Evolutionary conservation across 2,888 invertebrate genomes (phyloP).

Genomic region (Lobophora halterata): DNA sequence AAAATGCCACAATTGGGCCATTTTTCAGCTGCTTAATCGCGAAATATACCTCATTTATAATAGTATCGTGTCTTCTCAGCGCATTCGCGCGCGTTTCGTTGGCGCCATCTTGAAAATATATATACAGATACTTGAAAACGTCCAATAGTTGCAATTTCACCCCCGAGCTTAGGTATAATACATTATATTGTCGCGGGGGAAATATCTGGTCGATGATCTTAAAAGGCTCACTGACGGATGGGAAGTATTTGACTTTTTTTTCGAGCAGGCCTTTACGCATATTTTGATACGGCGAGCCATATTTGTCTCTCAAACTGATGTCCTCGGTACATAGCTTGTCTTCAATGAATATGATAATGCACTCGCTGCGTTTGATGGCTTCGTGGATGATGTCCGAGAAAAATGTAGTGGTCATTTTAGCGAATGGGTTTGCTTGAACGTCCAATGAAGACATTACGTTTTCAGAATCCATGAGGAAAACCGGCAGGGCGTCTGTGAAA

Average conservation of each 20-base stretch:
- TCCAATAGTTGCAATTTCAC: slow-evolving; percentile 37
- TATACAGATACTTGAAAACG: slow-evolving; percentile 46
- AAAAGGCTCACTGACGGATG: slow-evolving; percentile 50
- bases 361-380: slow-evolving; percentile 35
- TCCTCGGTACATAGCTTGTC: slow-evolving; percentile 54
- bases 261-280: slow-evolving; percentile 38
- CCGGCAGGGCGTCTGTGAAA: slow-evolving; percentile 39
- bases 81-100: slow-evolving; percentile 38
- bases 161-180: slow-evolving; percentile 35
- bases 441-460: slow-evolving; percentile 33
- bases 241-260: slow-evolving; percentile 48
- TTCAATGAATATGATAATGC: slow-evolving; percentile 55
- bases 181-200: slow-evolving; percentile 35
- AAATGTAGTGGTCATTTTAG: slow-evolving; percentile 30
- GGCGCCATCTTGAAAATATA: slow-evolving; percentile 47
- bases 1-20: slow-evolving; percentile 51
- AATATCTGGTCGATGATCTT: slow-evolving; percentile 40
- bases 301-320: slow-evolving; percentile 43
- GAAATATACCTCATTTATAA: slow-evolving; percentile 48
- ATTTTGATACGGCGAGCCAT: slow-evolving; percentile 48
- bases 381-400: slow-evolving; percentile 47
- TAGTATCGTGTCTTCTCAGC: slow-evolving; percentile 51
- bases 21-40: slow-evolving; percentile 34
- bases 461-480: slow-evolving; percentile 51
- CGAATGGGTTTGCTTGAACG: slow-evolving; percentile 47